A percentile compares a stretch with the other conserved stretches of the same genome.
Evolutionary conservation across 2,113 vertebrate genomes (phyloP).

Genomic region (Mungos mungo): DNA sequence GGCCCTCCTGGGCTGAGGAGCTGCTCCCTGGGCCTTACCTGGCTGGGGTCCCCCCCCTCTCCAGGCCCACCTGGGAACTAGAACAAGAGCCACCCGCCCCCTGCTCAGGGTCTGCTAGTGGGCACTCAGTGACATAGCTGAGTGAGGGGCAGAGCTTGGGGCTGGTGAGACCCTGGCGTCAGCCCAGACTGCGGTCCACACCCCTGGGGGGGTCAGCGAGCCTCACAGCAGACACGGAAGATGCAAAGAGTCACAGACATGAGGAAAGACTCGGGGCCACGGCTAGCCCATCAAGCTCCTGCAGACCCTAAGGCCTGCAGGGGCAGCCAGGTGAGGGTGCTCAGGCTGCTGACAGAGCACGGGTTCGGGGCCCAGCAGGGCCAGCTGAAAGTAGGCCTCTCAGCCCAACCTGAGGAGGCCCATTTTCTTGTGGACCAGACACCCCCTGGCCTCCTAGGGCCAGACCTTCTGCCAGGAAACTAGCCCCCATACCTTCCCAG

Average conservation of each 20-base stretch:
- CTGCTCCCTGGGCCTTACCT: not conserved
- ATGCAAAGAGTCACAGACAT: rapidly evolving
- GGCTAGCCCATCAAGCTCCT: rapidly evolving
- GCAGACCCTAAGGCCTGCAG: rapidly evolving
- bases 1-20: not conserved
- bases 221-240: not conserved
- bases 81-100: too few relatives aligned
- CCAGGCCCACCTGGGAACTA: not conserved
- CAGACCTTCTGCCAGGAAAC: not conserved
- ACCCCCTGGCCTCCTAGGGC: too few relatives aligned
- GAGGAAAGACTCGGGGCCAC: rapidly evolving
- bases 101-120: not conserved
- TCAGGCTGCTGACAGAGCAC: rapidly evolving
- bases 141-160: not conserved
- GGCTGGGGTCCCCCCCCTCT: not conserved
- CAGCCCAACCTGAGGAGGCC: not conserved
- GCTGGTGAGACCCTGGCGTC: rapidly evolving
- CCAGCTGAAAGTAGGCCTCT: not conserved
- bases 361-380: not conserved
- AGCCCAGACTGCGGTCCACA: not conserved
- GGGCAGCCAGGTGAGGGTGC: not conserved
- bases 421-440: not conserved
- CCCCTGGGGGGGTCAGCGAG: not conserved
- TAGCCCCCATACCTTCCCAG: not conserved
- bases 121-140: not conserved